Evolutionary conservation across 2,113 vertebrate species (phyloP).

Genomic region (Tretioscincus oriximinensis): DNA sequence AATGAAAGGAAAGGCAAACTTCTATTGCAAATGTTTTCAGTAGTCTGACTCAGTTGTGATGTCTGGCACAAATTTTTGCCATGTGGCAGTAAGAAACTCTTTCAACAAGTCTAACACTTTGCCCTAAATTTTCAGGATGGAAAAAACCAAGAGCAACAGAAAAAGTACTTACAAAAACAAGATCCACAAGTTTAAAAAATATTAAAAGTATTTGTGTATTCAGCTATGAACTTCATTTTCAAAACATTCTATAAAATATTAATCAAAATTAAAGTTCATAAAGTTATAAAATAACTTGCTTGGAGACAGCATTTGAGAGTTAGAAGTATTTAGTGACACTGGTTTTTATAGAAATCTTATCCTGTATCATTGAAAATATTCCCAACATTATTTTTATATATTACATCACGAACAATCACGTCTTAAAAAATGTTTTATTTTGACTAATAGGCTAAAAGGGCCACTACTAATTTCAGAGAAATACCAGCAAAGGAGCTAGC

Average conservation of each 20-base stretch:
- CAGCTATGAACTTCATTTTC: neutral
- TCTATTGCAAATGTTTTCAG: neutral
- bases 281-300: neutral
- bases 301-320: neutral
- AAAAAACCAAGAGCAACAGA: conserved; percentile 9
- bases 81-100: neutral
- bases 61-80: conserved; percentile 38
- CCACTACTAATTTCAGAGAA: too few relatives aligned
- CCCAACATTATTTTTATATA: neutral
- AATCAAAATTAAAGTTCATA: neutral
- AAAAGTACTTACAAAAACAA: neutral
- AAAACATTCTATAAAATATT: neutral
- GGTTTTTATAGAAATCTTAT: neutral
- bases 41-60: conserved; percentile 8
- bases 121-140: neutral
- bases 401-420: neutral
- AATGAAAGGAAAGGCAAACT: conserved; percentile 6
- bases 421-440: too few relatives aligned
- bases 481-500: too few relatives aligned
- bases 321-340: neutral
- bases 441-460: too few relatives aligned
- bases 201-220: neutral
- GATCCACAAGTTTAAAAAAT: neutral
- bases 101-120: conserved; percentile 16
- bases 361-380: neutral